phyloP scores from a whole-genome alignment of 2,113 vertebrate species.

The Albula goreensis region DNA sequence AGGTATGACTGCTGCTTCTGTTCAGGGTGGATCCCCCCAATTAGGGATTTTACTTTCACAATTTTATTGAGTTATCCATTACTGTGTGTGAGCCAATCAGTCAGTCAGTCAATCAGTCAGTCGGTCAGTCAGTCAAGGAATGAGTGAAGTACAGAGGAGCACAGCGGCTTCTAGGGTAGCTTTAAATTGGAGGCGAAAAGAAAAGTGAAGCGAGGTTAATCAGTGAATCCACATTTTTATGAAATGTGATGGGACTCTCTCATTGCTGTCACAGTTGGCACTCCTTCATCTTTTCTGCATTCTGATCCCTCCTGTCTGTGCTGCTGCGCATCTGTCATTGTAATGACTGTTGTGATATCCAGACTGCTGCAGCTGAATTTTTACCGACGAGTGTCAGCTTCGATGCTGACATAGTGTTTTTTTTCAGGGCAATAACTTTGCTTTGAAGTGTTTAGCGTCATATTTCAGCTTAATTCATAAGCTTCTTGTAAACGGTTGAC shows the following conservation, averaged over 20 bases:
- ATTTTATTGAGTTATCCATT: background rate
- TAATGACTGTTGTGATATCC: constrained; percentile 5
- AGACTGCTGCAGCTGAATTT: background rate
- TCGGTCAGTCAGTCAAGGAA: background rate
- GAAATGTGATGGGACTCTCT: background rate
- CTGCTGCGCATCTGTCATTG: background rate
- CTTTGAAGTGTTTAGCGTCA: background rate
- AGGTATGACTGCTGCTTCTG: background rate
- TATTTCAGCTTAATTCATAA: constrained; percentile 1
- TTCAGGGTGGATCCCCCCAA: background rate
- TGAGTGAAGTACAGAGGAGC: background rate
- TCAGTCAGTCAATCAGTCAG: background rate
- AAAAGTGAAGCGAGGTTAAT: background rate
- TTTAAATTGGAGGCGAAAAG: background rate
- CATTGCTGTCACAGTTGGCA: background rate
- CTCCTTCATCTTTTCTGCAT: background rate
- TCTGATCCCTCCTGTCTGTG: background rate
- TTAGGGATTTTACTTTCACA: background rate
- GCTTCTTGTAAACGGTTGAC: constrained; percentile 2
- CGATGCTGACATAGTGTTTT: background rate
- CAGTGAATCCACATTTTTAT: background rate
- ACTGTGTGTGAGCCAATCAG: background rate
- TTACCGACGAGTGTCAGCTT: background rate
- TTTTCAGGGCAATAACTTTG: background rate
- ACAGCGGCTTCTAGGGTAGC: background rate